Evolutionary conservation across 2,797 vertebrate genomes (phyloP).

Genomic region (Manis javanica): DNA sequence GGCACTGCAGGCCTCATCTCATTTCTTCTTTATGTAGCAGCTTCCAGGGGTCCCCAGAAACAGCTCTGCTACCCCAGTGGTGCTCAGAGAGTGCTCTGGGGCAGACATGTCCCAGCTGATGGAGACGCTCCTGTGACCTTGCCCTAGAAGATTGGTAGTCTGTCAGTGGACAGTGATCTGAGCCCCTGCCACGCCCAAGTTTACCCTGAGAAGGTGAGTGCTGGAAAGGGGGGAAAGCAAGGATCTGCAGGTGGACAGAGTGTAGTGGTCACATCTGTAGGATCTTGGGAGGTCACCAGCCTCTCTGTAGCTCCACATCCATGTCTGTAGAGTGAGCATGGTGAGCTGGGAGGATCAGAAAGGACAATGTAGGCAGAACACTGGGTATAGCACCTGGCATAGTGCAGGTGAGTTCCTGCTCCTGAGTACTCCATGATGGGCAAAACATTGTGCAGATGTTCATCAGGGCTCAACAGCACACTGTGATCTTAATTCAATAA

Average conservation of each 20-base stretch:
- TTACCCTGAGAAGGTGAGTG: background rate
- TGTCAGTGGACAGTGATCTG: background rate
- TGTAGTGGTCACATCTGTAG: background rate
- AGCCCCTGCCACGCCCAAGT: background rate
- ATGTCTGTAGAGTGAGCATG: background rate
- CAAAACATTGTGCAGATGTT: background rate
- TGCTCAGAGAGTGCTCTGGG: background rate
- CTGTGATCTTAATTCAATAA: background rate
- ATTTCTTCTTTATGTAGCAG: background rate
- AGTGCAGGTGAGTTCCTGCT: background rate
- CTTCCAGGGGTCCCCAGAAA: background rate
- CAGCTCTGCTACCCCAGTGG: background rate
- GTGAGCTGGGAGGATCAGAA: background rate
- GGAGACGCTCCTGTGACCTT: background rate
- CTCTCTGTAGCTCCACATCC: background rate
- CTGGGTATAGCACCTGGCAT: background rate
- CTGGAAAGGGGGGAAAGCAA: rapidly evolving
- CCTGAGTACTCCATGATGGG: too few relatives aligned
- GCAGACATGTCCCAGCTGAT: background rate
- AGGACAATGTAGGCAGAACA: background rate
- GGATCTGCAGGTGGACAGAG: background rate
- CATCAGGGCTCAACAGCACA: background rate
- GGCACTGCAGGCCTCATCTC: background rate
- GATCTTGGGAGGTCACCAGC: background rate
- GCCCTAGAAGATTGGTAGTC: background rate